Conservation (phyloP, 1,140 invertebrate genomes). For the Aethina tumida region DNA sequence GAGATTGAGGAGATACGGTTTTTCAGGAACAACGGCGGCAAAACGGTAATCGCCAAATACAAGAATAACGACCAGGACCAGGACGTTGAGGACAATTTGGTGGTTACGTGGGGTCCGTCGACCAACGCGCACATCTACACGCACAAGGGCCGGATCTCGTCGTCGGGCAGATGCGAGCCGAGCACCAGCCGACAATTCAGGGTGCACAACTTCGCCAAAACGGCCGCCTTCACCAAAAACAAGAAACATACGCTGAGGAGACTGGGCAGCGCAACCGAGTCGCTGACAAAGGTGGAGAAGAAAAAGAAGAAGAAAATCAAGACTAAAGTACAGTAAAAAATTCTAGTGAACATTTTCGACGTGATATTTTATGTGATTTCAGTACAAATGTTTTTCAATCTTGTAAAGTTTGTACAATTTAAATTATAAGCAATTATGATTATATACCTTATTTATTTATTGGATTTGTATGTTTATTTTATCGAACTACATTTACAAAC, state of each 20-base stretch:
- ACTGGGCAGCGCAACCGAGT: slow-evolving; percentile 19
- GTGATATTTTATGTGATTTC: slow-evolving; percentile 15
- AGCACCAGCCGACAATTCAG: slow-evolving; percentile 24
- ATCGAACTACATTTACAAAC: background rate
- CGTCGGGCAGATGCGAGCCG: slow-evolving; percentile 14
- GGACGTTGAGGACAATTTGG: slow-evolving; percentile 22
- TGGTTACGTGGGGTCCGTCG: slow-evolving; percentile 25
- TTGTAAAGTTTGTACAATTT: slow-evolving; percentile 8
- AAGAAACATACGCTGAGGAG: slow-evolving; percentile 26
- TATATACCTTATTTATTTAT: slow-evolving; percentile 1
- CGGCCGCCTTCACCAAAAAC: slow-evolving; percentile 14
- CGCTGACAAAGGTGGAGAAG: slow-evolving; percentile 24
- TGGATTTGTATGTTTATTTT: slow-evolving; percentile 1
- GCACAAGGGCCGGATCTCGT: slow-evolving; percentile 17
- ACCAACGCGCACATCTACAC: slow-evolving; percentile 25
- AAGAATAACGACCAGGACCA: slow-evolving; percentile 20
- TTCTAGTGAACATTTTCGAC: background rate
- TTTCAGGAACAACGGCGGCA: slow-evolving; percentile 26
- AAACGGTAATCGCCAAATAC: slow-evolving; percentile 30
- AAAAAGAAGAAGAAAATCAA: slow-evolving; percentile 28
- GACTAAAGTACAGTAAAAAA: slow-evolving; percentile 15
- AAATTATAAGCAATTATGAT: slow-evolving; percentile 5
- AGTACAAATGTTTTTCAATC: slow-evolving; percentile 8
- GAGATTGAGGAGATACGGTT: slow-evolving; percentile 30
- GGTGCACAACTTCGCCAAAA: slow-evolving; percentile 28